A percentile compares a stretch with the other conserved stretches of the same genome.
Evolutionary conservation across 2,113 vertebrate species (phyloP).

Genomic region (Pterophyllum scalare): DNA sequence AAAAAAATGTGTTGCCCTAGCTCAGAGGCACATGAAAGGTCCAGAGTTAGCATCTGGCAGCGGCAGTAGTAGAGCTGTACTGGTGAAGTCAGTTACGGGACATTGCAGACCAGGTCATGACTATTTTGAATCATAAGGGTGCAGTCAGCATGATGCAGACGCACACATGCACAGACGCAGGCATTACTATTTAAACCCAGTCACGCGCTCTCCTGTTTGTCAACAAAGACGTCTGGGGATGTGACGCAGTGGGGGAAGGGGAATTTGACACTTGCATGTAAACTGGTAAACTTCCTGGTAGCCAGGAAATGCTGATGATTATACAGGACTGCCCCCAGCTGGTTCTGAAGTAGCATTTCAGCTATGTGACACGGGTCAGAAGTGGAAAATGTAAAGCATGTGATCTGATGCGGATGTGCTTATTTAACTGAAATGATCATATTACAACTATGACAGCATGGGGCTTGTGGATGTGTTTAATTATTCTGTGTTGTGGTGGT

Average conservation of each 20-base stretch:
- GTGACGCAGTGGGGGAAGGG: background rate
- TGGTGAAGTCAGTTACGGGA: background rate
- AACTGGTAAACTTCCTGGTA: slow-evolving; percentile 46
- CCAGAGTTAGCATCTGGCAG: slow-evolving; percentile 3
- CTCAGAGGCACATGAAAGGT: slow-evolving; percentile 37
- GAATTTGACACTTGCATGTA: background rate
- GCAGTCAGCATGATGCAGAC: slow-evolving; percentile 2
- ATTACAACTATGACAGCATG: background rate
- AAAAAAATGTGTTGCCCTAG: slow-evolving; percentile 1
- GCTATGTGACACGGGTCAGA: background rate
- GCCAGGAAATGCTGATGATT: background rate
- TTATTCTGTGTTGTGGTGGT: background rate
- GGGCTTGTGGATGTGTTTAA: background rate
- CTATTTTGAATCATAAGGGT: slow-evolving; percentile 40
- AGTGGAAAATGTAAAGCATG: background rate
- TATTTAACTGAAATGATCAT: background rate
- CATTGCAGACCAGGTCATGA: slow-evolving; percentile 5
- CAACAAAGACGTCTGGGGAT: slow-evolving; percentile 42
- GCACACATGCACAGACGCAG: background rate
- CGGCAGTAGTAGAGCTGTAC: background rate
- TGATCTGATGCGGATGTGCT: background rate
- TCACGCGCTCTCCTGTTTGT: slow-evolving; percentile 47
- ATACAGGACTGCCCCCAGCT: slow-evolving; percentile 62
- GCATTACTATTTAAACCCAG: background rate
- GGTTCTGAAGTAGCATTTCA: slow-evolving; percentile 35